Base-by-base conservation (phyloP, 1,140 invertebrate species). In the Drosophila parvula region DNA sequence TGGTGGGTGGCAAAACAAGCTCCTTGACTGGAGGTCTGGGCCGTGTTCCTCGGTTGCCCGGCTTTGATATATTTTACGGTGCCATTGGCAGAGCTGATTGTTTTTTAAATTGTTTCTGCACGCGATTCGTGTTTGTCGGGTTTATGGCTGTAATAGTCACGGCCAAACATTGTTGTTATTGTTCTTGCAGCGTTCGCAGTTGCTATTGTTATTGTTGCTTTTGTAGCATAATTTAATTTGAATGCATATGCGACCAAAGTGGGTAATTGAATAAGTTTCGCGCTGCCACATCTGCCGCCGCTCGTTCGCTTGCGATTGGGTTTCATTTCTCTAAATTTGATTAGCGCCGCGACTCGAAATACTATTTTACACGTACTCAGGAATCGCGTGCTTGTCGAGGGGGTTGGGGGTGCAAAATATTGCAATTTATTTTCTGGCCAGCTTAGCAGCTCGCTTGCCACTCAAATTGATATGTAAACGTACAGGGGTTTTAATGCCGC, bases 91-190 rank as follows among this genome's bases (percentile, higher is more conserved):
- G 78, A 80, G 71, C 75, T 89, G 84, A 89, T 89, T 89, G 85
- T 89, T 89, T 89, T 89, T 89, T 89, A 89, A 89, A 89, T 89
- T 89, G 84, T 89, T 89, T 89, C 82, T 89, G 80, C 84, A 89
- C 84, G 84, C 84, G 84, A 89, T 90, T 81, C 84, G 80, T 89
- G 84, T 89, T 89, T 89, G 85, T 82, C 84, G 85, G 84, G 80
- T 84, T 89, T 89, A 84, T 89, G 74, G 78, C 78, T 84, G 85
- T 89, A 89, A 89, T 89, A 89, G 84, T 76, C 83, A 83, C 64
- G 60, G 57, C 73, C 68, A 76, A 53, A 70, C 68, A 71, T 77
- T 77, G 83, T 84, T 78, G 68, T 74, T 85, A 40, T 67, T 74
- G 47, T 34, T 59, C 38, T 41, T 45, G 16, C 38, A 41, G 9